Evolutionary conservation across 1,140 invertebrate genomes (phyloP), one percentile per base, ranked within the genome.

Genomic region (Battus philenor): DNA sequence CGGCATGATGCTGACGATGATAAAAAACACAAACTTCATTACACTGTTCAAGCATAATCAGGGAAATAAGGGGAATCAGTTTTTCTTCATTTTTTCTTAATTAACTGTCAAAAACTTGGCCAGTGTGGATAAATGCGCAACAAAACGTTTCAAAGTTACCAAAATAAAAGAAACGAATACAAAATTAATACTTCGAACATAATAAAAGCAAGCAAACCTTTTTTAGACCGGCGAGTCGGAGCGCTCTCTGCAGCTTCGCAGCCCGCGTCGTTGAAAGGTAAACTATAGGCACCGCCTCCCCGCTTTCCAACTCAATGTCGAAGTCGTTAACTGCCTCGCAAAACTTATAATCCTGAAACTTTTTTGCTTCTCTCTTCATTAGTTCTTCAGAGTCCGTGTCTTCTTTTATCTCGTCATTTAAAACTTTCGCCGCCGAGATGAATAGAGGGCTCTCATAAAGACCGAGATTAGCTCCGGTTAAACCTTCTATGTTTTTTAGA

Each of bases 341-440:
- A 50, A 79, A 82, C 76, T 77, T 81, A 77, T 81, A 81, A 76
- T 81, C 71, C 60, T 63, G 47, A 33, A 75, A 69, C 50, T 74
- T 79, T 71, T 75, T 69, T 55, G 64, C 56, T 53, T 72, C 59
- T 59, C 62, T 67, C 60, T 76, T 68, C 66, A 75, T 76, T 74
- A 67, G 52, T 62, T 73, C 70, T 44, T 64, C 54, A 56, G 47
- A 61, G 51, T 63, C 46, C 43, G 48, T 58, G 50, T 59, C 56
- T 44, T 69, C 63, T 65, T 49, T 72, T 70, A 76, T 68, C 69
- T 67, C 60, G 44, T 55, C 68, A 59, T 73, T 75, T 56, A 69
- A 75, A 75, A 78, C 70, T 77, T 77, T 52, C 9, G 45, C 55
- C 3, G 62, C 51, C 18, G 60, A 50, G 43, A 75, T 60, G 52